Percentiles rank a stretch among this genome's conserved stretches.
Conservation (phyloP, 2,888 invertebrate species). For the Pristionchus japonicus region DNA sequence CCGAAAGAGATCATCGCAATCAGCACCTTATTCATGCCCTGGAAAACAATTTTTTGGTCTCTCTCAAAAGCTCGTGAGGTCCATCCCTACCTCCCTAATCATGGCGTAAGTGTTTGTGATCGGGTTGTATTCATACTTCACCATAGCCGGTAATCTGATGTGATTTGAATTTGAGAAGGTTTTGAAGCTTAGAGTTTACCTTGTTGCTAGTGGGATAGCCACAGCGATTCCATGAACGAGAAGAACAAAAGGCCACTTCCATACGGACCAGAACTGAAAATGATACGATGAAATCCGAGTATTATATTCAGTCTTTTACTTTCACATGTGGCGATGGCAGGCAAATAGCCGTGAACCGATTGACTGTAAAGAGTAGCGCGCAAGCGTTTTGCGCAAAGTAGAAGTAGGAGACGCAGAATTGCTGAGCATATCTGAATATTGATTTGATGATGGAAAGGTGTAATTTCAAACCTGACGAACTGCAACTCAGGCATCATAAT, state of each 20-base stretch:
- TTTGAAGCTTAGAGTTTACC: too few relatives aligned
- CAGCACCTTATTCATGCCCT: background rate
- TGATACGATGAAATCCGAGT: background rate
- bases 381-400: constrained; percentile 31
- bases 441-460: too few relatives aligned
- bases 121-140: background rate
- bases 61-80: too few relatives aligned
- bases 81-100: background rate
- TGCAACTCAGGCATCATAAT: background rate
- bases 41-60: background rate
- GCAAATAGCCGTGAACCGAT: constrained; percentile 39
- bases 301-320: background rate
- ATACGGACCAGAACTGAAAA: background rate
- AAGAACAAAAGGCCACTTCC: background rate
- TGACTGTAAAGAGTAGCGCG: constrained; percentile 5
- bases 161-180: too few relatives aligned
- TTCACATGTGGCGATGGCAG: background rate
- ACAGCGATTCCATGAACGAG: background rate
- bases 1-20: constrained; percentile 14
- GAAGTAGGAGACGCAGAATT: background rate
- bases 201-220: background rate
- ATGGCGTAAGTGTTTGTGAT: background rate
- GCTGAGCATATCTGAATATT: constrained; percentile 24
- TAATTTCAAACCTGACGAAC: background rate
- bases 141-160: background rate